Percentiles rank a stretch among this genome's conserved stretches.
phyloP scores from a whole-genome alignment of 2,888 invertebrate genomes.

The Cristatella mucedo region DNA sequence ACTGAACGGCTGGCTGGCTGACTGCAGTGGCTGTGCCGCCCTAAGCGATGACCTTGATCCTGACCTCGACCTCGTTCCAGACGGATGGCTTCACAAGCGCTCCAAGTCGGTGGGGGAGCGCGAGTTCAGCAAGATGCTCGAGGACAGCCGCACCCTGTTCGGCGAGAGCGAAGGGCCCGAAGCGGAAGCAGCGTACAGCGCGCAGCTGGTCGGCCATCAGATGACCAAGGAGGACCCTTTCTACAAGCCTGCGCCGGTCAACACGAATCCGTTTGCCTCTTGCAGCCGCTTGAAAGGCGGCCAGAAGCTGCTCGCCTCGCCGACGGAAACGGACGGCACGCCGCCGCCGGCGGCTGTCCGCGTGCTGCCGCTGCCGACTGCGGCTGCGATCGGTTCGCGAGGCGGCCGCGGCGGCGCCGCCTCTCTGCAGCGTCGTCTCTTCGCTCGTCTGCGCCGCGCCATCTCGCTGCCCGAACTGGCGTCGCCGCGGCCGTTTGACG shows the following conservation, averaged over 20 bases:
- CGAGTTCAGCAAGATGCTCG: conserved; percentile 17
- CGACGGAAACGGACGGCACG: neutral
- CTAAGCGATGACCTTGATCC: too few species aligned
- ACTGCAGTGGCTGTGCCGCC: too few species aligned
- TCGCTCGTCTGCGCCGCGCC: too few species aligned
- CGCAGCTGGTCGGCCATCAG: conserved; percentile 57
- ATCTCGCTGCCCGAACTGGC: neutral
- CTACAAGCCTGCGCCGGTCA: conserved; percentile 25
- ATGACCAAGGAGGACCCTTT: conserved; percentile 49
- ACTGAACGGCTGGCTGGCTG: too few species aligned
- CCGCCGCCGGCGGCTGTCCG: neutral
- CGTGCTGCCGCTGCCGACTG: neutral
- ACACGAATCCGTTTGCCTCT: conserved; percentile 25
- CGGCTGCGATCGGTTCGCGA: too few species aligned
- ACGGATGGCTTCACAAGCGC: conserved; percentile 1
- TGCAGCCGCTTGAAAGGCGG: conserved; percentile 24
- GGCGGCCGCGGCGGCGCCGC: too few species aligned
- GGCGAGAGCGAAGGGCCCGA: conserved; percentile 44
- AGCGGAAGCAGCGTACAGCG: conserved; percentile 49
- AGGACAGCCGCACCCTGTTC: conserved; percentile 16
- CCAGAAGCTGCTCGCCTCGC: conserved; percentile 2
- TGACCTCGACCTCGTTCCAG: too few species aligned
- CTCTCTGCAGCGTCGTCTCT: too few species aligned
- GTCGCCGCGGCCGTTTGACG: too few species aligned
- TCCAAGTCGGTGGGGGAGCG: conserved; percentile 12